Percentiles rank a stretch among this genome's conserved stretches.
Conservation (phyloP, 1,140 invertebrate species). For the Phymastichus coffea region DNA sequence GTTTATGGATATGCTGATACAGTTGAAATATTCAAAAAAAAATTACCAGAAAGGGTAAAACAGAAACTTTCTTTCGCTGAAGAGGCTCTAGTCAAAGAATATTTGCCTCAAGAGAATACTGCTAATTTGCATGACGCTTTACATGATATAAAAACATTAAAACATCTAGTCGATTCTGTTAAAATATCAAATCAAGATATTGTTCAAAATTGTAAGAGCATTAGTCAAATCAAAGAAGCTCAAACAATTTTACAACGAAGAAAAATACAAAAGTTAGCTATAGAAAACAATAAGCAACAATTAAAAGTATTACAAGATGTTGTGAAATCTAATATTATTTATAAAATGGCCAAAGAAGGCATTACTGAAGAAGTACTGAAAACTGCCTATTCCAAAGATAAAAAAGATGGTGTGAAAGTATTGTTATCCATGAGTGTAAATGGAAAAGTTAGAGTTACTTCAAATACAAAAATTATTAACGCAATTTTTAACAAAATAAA, state of each 20-base stretch:
- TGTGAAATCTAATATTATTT: neutral
- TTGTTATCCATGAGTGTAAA: neutral
- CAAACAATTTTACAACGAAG: no score
- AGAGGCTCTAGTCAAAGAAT: neutral
- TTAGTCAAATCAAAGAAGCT: neutral
- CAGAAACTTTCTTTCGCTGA: neutral
- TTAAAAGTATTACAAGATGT: neutral
- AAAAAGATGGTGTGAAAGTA: neutral
- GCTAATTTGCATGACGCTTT: neutral
- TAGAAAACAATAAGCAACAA: neutral
- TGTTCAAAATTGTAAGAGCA: neutral
- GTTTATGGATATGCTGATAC: constrained; percentile 1
- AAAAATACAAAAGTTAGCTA: neutral
- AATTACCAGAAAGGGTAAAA: neutral
- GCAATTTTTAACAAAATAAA: neutral
- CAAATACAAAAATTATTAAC: neutral
- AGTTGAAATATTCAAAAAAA: neutral
- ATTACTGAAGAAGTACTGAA: neutral
- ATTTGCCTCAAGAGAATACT: neutral
- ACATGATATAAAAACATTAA: neutral
- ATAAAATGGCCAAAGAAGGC: neutral
- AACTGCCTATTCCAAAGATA: neutral
- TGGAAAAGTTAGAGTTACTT: neutral
- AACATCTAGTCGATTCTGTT: neutral
- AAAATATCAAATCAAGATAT: neutral